phyloP scores from a whole-genome alignment of 1,140 invertebrate genomes.

The Drosophila takahashii region DNA sequence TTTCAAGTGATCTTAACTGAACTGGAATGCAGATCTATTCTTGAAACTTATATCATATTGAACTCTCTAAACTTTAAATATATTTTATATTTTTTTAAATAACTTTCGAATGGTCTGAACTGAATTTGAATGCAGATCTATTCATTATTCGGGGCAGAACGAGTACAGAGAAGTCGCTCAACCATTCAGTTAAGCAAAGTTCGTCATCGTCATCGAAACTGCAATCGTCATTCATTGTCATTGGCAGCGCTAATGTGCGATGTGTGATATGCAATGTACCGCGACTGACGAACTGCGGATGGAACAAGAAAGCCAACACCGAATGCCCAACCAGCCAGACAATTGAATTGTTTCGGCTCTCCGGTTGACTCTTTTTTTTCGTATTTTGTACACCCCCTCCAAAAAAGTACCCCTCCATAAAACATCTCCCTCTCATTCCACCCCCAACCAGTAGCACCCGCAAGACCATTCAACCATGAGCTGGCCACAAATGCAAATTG shows the following conservation, averaged over 20 bases:
- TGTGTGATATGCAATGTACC: conserved; percentile 83
- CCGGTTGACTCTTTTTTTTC: conserved; percentile 35
- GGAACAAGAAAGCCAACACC: conserved; percentile 62
- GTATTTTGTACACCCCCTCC: conserved; percentile 5
- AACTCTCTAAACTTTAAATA: no score
- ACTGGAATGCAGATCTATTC: conserved; percentile 5
- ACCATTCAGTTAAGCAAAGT: conserved; percentile 18
- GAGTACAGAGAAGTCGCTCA: conserved; percentile 5
- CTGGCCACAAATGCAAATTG: conserved; percentile 75
- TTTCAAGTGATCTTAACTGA: not conserved
- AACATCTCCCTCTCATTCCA: conserved; percentile 1
- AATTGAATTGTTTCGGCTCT: conserved; percentile 82
- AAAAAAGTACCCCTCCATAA: not conserved
- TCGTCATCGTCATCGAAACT: conserved; percentile 39
- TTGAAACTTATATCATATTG: no score
- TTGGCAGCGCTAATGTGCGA: conserved; percentile 74
- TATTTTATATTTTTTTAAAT: not conserved
- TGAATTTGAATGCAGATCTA: conserved; percentile 3
- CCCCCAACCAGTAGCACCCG: conserved; percentile 32
- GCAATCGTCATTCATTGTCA: conserved; percentile 42
- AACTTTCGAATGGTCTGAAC: not conserved
- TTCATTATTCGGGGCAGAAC: conserved; percentile 12
- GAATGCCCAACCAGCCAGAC: conserved; percentile 66
- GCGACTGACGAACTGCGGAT: conserved; percentile 43
- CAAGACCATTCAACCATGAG: conserved; percentile 73